Percentiles rank a stretch among this genome's conserved stretches.
Conservation (phyloP, 1,140 invertebrate species). For the Heterodera carotae region DNA sequence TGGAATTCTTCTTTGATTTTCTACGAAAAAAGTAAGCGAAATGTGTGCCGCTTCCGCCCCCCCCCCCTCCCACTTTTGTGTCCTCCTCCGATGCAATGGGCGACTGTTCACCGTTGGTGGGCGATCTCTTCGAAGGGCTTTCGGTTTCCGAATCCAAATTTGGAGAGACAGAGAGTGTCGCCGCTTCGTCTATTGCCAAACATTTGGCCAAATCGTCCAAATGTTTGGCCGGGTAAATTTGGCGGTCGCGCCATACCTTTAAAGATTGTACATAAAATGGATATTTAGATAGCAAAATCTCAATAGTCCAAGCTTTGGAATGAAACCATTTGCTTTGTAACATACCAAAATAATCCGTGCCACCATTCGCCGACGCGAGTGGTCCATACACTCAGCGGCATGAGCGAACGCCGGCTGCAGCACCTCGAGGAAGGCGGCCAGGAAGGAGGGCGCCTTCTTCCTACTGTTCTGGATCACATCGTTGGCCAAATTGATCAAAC, state of each 20-base stretch:
- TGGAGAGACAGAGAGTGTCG: slow-evolving; percentile 16
- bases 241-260: slow-evolving; percentile 39
- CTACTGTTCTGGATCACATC: slow-evolving; percentile 98
- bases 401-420: slow-evolving; percentile 63
- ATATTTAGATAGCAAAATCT: too few relatives aligned
- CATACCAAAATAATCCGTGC: slow-evolving; percentile 1
- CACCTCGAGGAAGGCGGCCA: slow-evolving; percentile 70
- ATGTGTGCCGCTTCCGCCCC: background rate
- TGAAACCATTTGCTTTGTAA: too few relatives aligned
- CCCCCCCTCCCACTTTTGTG: background rate
- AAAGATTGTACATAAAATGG: slow-evolving; percentile 36
- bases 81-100: slow-evolving; percentile 17
- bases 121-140: slow-evolving; percentile 26
- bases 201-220: slow-evolving; percentile 33
- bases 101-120: background rate
- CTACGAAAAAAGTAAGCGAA: slow-evolving; percentile 26
- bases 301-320: too few relatives aligned
- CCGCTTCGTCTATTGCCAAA: slow-evolving; percentile 3
- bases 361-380: background rate
- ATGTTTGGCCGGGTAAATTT: slow-evolving; percentile 40
- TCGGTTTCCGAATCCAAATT: slow-evolving; percentile 22
- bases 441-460: slow-evolving; percentile 94
- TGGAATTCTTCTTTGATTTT: slow-evolving; percentile 47
- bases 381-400: background rate
- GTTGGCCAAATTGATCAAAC: slow-evolving; percentile 94